Base-by-base conservation (phyloP, 2,113 vertebrate species). In the Myrmecophaga tridactyla region DNA sequence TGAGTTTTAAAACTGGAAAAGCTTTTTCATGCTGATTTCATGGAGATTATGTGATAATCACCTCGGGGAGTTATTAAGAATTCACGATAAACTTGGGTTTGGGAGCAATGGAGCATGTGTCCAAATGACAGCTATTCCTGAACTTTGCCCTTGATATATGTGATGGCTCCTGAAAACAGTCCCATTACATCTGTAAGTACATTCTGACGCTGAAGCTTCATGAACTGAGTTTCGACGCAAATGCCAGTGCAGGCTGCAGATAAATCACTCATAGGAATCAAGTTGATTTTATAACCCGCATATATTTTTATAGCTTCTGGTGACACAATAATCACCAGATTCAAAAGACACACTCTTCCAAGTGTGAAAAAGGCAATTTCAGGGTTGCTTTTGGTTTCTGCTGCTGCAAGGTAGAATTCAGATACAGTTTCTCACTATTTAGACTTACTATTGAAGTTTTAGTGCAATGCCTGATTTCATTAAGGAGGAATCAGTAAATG, bases 301-400 rank as follows among this genome's bases (percentile, higher is more conserved):
- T 78, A 5, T 6, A 43, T 95, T 90, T 77, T 88, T 85, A 82
- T 51, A 56, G 27, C 86, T 95, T 90, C 86, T 88, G 18, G 1
- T 48, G 58, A 92, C 17, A 83, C 7, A 81, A 70, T 63, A 72
- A 89, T 81, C 70, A 84, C 27, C 75, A 86, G 90, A 83, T 58
- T 90, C 67, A 92, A 94, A 88, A 86, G 53, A 18, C 25, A n/a
- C 46, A 85, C 60, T 77, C 31, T 63, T 77, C 25, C 12, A 89
- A 75, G 78, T 96, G 6, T 92, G 43, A 81, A 94, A 92, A 93
- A 48, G 56, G 27, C n/a, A 85, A 94, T 92, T 94, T 96, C 34
- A 86, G 58, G n/a, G 48, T 91, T 86, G 31, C 31, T 60, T 94
- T 93, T 27, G 65, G 53, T 46, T 77, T 92, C 31, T 92, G 8